phyloP scores from a whole-genome alignment of 2,113 vertebrate genomes.

The Lutjanus erythropterus region DNA sequence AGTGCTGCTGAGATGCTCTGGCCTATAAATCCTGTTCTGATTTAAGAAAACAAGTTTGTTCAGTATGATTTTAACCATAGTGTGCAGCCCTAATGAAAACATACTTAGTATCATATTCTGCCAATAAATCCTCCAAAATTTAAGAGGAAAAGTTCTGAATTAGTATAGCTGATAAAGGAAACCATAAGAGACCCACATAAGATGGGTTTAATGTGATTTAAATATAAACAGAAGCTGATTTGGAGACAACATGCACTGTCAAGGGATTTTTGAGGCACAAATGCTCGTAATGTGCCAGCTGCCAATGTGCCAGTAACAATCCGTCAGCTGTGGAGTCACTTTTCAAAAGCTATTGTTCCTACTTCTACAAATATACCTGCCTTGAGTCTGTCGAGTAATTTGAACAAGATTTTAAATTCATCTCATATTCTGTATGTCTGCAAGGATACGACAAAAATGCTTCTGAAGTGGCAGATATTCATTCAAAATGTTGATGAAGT shows the following conservation, averaged over 20 bases:
- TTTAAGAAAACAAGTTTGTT: too few species aligned
- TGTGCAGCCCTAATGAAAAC: too few species aligned
- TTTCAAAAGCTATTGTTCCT: neutral
- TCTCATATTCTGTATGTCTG: neutral
- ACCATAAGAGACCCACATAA: neutral
- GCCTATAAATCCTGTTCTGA: too few species aligned
- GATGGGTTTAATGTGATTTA: constrained; percentile 1
- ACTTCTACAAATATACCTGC: neutral
- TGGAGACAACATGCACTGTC: neutral
- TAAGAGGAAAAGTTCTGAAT: neutral
- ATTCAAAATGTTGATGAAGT: neutral
- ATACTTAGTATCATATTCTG: too few species aligned
- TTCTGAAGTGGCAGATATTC: neutral
- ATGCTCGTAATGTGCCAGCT: constrained; percentile 26
- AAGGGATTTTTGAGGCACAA: constrained; percentile 20
- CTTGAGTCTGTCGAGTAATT: neutral
- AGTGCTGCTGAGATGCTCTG: too few species aligned
- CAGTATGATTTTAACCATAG: too few species aligned
- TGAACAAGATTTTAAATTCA: constrained; percentile 1
- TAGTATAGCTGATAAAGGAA: neutral
- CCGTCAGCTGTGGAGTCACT: constrained; percentile 2
- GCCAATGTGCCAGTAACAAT: constrained; percentile 29
- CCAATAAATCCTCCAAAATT: too few species aligned
- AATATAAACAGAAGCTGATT: constrained; percentile 31
- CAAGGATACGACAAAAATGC: neutral